phyloP scores from a whole-genome alignment of 2,888 invertebrate species.

The Antitype chi region DNA sequence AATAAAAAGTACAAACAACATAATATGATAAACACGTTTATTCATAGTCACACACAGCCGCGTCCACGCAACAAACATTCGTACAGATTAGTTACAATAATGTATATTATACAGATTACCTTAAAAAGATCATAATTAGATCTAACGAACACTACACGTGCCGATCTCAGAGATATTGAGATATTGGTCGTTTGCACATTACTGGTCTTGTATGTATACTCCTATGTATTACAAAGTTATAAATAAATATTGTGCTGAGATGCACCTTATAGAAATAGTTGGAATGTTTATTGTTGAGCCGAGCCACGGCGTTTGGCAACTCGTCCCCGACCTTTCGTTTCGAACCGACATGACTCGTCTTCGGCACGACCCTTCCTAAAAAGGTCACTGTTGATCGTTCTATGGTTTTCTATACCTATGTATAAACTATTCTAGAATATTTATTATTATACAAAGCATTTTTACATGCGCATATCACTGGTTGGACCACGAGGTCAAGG shows the following conservation, averaged over 20 bases:
- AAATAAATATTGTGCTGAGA: slow-evolving; percentile 78
- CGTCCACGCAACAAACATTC: slow-evolving; percentile 79
- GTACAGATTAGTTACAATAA: slow-evolving; percentile 79
- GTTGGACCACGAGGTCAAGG: slow-evolving; percentile 85
- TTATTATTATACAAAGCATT: slow-evolving; percentile 83
- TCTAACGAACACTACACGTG: slow-evolving; percentile 54
- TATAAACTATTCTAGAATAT: slow-evolving; percentile 64
- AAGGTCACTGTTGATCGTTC: slow-evolving; percentile 74
- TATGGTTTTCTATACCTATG: slow-evolving; percentile 61
- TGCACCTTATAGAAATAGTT: slow-evolving; percentile 77
- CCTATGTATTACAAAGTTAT: slow-evolving; percentile 62
- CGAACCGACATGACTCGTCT: slow-evolving; percentile 79
- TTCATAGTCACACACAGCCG: slow-evolving; percentile 81
- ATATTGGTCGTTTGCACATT: slow-evolving; percentile 54
- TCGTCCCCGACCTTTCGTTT: slow-evolving; percentile 85
- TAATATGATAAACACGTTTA: slow-evolving; percentile 88
- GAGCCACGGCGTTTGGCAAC: slow-evolving; percentile 82
- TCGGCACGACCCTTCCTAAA: slow-evolving; percentile 75
- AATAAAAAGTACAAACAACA: slow-evolving; percentile 82
- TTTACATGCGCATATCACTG: slow-evolving; percentile 88
- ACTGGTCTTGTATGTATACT: slow-evolving; percentile 46
- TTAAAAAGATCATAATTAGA: slow-evolving; percentile 61
- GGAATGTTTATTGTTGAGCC: slow-evolving; percentile 85
- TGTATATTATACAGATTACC: slow-evolving; percentile 69
- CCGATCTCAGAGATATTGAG: slow-evolving; percentile 46